Evolutionary conservation across 2,797 vertebrate species (phyloP).

Genomic region (Odontamblyopus rebecca): DNA sequence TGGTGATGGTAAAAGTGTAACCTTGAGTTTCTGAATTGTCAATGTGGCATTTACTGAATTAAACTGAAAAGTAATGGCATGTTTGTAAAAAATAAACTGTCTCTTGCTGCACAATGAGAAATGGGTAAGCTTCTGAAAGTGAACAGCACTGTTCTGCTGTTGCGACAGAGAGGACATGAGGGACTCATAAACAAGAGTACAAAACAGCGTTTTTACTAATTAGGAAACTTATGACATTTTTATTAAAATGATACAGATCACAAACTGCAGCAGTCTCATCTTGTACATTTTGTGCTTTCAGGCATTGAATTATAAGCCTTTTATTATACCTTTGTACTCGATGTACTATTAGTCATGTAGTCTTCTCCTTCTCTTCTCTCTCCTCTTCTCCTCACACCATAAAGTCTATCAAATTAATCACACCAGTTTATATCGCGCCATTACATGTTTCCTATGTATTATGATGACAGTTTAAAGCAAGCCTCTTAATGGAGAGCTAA

Average conservation of each 20-base stretch:
- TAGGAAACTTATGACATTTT: background rate
- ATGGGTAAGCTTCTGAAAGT: conserved; percentile 8
- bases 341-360: background rate
- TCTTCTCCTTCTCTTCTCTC: background rate
- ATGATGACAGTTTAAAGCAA: background rate
- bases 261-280: background rate
- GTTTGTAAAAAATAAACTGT: conserved; percentile 23
- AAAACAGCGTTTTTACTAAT: conserved; percentile 14
- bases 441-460: background rate
- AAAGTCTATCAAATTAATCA: background rate
- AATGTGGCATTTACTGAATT: conserved; percentile 36
- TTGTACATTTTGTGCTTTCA: background rate
- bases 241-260: conserved; percentile 5
- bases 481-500: background rate
- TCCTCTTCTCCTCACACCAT: background rate
- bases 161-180: background rate
- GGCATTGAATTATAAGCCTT: background rate
- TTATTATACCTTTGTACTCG: background rate
- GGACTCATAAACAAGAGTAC: conserved; percentile 10
- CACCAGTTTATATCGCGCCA: background rate
- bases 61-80: conserved; percentile 40
- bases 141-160: background rate
- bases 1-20: too few species aligned
- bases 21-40: conserved; percentile 38
- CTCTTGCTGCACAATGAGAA: background rate